phyloP scores from a whole-genome alignment of 2,888 invertebrate genomes.

The Cistogaster globosa region DNA sequence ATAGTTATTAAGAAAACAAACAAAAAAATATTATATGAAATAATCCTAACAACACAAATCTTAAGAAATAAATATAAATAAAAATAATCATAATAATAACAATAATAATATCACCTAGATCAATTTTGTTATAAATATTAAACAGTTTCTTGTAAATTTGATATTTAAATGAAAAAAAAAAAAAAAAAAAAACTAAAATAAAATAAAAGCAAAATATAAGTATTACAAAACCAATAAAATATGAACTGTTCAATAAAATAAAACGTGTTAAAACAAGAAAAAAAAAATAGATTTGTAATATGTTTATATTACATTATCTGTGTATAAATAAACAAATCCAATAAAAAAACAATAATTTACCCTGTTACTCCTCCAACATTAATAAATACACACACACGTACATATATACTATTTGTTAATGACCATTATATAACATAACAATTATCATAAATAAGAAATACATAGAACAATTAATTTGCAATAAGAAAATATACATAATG shows the following conservation, averaged over 20 bases:
- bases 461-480: conserved; percentile 64
- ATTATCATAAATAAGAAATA: conserved; percentile 46
- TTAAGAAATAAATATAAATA: conserved; percentile 40
- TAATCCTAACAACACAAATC: conserved; percentile 66
- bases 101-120: conserved; percentile 59
- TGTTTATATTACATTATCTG: conserved; percentile 35
- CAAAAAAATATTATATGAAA: conserved; percentile 45
- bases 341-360: conserved; percentile 9
- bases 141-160: conserved; percentile 59
- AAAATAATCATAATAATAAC: too few relatives aligned
- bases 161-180: conserved; percentile 49
- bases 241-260: conserved; percentile 17
- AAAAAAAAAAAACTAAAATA: conserved; percentile 26
- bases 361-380: conserved; percentile 1
- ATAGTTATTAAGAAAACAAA: conserved; percentile 43
- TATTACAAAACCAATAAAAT: conserved; percentile 60
- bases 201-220: conserved; percentile 70
- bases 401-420: conserved; percentile 9
- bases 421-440: conserved; percentile 21
- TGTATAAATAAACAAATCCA: conserved; percentile 48
- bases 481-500: neutral
- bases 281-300: conserved; percentile 7
- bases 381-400: conserved; percentile 6
- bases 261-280: conserved; percentile 22
- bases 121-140: conserved; percentile 70